These are phyloP conservation scores for Blera fallax DNA, from an alignment of 2,888 invertebrate genomes.

Conservation along the genomic window DNA sequence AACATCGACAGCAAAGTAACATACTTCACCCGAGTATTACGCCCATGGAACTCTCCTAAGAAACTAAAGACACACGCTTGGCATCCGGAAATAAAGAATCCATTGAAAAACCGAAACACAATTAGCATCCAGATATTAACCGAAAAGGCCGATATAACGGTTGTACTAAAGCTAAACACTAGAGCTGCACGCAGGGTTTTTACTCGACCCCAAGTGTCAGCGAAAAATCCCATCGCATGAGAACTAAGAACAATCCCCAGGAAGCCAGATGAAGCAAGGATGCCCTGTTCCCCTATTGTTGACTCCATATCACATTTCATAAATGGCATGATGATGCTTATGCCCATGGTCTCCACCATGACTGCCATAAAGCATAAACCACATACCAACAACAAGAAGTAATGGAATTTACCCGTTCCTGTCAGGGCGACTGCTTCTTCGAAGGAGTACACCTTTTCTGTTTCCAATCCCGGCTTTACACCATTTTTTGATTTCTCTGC, in stretches of 20 bases:
- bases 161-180: constrained; percentile 83
- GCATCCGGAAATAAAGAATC: constrained; percentile 83
- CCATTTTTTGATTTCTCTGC: constrained; percentile 30
- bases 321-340: constrained; percentile 86
- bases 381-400: constrained; percentile 84
- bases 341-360: constrained; percentile 86
- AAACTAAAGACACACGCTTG: constrained; percentile 85
- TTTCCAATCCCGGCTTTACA: background rate
- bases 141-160: constrained; percentile 84
- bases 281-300: constrained; percentile 85
- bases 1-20: constrained; percentile 84
- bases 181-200: constrained; percentile 84
- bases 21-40: constrained; percentile 82
- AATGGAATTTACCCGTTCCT: constrained; percentile 86
- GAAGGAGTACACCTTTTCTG: constrained; percentile 74
- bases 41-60: constrained; percentile 84
- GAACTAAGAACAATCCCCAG: constrained; percentile 88
- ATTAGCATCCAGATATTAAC: constrained; percentile 84
- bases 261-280: constrained; percentile 86
- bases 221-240: constrained; percentile 90
- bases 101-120: constrained; percentile 85
- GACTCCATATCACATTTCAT: constrained; percentile 87
- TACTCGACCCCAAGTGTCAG: constrained; percentile 88
- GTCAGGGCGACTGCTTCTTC: constrained; percentile 79
- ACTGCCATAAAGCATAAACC: constrained; percentile 86